These are phyloP conservation scores for Porites lobata DNA, from an alignment of 92 coral and sea anemone genomes.

Conservation along the genomic window DNA sequence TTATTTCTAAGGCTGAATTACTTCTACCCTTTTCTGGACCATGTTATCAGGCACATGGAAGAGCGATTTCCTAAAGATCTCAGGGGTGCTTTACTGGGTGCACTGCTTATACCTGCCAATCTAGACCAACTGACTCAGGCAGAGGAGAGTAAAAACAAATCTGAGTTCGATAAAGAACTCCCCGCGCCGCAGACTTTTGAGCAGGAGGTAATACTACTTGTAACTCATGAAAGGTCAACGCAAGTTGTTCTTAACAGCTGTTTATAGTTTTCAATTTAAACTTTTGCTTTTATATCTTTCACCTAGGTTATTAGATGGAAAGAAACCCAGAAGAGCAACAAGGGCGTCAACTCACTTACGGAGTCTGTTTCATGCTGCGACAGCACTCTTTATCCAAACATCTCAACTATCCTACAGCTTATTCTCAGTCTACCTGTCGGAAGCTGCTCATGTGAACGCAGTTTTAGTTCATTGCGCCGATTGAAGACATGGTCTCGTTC, in stretches of 20 bases:
- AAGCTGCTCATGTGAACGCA: slow-evolving; percentile 22
- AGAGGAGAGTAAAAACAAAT: slow-evolving; percentile 11
- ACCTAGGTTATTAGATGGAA: neutral
- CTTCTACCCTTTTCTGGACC: slow-evolving; percentile 46
- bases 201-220: slow-evolving; percentile 20
- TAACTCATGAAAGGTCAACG: neutral
- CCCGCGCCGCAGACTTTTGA: slow-evolving; percentile 5
- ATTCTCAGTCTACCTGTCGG: slow-evolving; percentile 23
- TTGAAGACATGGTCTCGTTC: slow-evolving; percentile 31
- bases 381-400: slow-evolving; percentile 37
- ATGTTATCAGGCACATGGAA: slow-evolving; percentile 46
- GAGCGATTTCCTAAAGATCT: slow-evolving; percentile 45
- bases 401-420: slow-evolving; percentile 35
- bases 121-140: slow-evolving; percentile 24
- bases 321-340: neutral
- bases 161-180: slow-evolving; percentile 22
- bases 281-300: neutral
- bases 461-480: slow-evolving; percentile 20
- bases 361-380: slow-evolving; percentile 19
- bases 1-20: slow-evolving; percentile 30
- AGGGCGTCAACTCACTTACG: too few species aligned
- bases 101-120: slow-evolving; percentile 49
- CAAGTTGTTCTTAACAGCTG: neutral
- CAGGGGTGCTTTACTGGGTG: slow-evolving; percentile 38
- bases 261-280: neutral